phyloP scores from a whole-genome alignment of 2,797 vertebrate species.

The Tarsius wallacei region DNA sequence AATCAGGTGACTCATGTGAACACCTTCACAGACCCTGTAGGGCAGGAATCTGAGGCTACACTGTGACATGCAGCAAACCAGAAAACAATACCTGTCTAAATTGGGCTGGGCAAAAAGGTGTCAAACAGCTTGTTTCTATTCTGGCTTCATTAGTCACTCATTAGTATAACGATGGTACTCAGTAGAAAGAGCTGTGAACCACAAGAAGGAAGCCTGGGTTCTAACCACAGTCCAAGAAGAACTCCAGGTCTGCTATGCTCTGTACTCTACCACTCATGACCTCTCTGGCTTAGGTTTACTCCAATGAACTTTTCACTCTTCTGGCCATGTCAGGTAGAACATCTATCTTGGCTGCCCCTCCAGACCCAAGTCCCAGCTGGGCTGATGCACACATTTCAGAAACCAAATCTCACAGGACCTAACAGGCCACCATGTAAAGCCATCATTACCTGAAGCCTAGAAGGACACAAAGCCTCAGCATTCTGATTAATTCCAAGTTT shows the following conservation, averaged over 20 bases:
- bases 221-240: accelerated
- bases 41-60: neutral
- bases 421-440: neutral
- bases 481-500: neutral
- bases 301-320: neutral
- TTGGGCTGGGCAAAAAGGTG: neutral
- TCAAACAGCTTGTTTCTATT: neutral
- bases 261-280: neutral
- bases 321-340: neutral
- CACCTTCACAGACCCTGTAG: accelerated
- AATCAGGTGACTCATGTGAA: neutral
- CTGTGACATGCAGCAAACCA: neutral
- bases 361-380: neutral
- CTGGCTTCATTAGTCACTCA: neutral
- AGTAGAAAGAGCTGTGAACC: neutral
- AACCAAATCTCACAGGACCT: neutral
- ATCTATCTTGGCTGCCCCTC: neutral
- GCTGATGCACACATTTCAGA: neutral
- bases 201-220: neutral
- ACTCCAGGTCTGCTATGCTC: neutral
- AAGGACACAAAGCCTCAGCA: neutral
- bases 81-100: neutral
- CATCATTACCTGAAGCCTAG: neutral
- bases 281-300: neutral
- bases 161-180: neutral